A percentile compares a stretch with the other conserved stretches of the same genome.
Conservation (phyloP, 2,888 invertebrate species). For the Oegoconia quadripuncta region DNA sequence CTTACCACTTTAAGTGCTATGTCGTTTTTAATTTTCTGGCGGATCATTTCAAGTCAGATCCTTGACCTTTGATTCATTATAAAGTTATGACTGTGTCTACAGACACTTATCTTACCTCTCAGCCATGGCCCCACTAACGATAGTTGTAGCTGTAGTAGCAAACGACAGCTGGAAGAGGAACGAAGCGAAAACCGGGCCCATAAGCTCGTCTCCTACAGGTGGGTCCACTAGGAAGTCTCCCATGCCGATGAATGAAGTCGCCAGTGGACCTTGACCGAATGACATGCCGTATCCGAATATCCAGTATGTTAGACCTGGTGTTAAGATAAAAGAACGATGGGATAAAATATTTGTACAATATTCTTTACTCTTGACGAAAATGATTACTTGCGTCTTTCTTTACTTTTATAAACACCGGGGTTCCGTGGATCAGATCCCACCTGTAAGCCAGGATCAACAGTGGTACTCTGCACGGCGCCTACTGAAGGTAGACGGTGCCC, state of each 20-base stretch:
- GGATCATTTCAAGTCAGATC: too few relatives aligned
- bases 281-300: constrained; percentile 95
- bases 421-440: too few relatives aligned
- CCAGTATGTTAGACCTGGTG: constrained; percentile 92
- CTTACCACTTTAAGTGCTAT: background rate
- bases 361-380: too few relatives aligned
- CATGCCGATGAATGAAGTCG: constrained; percentile 89
- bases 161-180: constrained; percentile 95
- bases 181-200: constrained; percentile 92
- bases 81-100: too few relatives aligned
- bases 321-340: constrained; percentile 5
- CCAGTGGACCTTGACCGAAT: constrained; percentile 86
- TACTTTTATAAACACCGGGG: too few relatives aligned
- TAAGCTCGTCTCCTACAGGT: constrained; percentile 83
- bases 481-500: too few relatives aligned
- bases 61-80: too few relatives aligned
- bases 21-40: too few relatives aligned
- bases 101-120: constrained; percentile 84
- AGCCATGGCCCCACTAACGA: constrained; percentile 96
- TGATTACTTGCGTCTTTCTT: too few relatives aligned
- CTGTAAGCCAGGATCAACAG: too few relatives aligned
- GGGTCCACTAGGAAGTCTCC: constrained; percentile 92
- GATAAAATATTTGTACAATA: too few relatives aligned
- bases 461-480: too few relatives aligned
- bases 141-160: constrained; percentile 94